Base-by-base conservation (phyloP, 2,888 invertebrate genomes). In the Idaea biselata region DNA sequence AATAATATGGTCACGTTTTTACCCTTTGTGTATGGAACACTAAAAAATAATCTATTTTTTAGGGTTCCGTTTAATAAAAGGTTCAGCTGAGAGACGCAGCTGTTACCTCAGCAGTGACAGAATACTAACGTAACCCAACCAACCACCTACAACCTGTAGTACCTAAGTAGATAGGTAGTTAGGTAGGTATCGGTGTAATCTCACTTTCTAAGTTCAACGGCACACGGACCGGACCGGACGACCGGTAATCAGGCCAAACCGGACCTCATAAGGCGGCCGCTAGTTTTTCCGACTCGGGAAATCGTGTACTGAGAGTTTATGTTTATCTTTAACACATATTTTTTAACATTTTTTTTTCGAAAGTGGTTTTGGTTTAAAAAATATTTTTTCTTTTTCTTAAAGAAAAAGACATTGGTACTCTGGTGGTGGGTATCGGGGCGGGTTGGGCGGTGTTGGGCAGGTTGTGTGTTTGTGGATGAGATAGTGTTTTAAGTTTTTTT, bases 171-270 rank as follows among this genome's bases (percentile, higher is more conserved):
- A 0, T 44, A 11, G 44, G 11, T 44, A 44, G 8, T 14, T 44
- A 44, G 25, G 25, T 25, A 25, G 25, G 25, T 25, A 25, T 25
- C 25, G 25, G 25, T 25, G 67, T 71, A 71, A 67, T 66, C 63
- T 61, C 58, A 64, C 69, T 71, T 71, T 69, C 71, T 68, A 67
- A 18, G 71, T 66, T 68, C 71, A 71, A 63, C 61, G 65, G 63
- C 65, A 68, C 62, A 62, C 65, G 25, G 56, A 67, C 69, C 67
- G 66, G 71, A 44, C 44, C 44, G 44, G 44, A 44, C 44, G 11
- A 44, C 44, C 44, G 44, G 44, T 44, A 11, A 44, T 44, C 44
- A 44, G 11, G 7, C 44, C 44, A 44, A 44, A 44, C 44, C 44
- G 44, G 44, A 44, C 44, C 44, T 44, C 44, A 44, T 44, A 44